phyloP scores from a whole-genome alignment of 2,888 invertebrate genomes.

The Caenorhabditis sulstoni region DNA sequence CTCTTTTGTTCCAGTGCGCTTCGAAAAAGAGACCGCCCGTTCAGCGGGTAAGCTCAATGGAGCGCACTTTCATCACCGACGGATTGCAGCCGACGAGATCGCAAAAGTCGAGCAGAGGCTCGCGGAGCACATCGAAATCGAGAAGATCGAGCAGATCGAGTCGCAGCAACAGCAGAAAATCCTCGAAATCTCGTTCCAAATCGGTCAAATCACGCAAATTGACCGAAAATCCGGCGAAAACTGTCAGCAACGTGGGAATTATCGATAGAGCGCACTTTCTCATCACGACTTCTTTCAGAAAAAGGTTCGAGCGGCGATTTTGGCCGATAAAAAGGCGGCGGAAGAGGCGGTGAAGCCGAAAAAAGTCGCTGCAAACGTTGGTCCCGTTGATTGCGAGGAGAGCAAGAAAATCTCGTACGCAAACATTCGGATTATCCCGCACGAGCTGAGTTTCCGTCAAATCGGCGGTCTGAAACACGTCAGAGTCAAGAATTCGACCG shows the following conservation, averaged over 20 bases:
- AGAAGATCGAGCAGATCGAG: conserved; percentile 20
- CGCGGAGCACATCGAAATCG: background rate
- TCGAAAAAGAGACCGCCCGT: conserved; percentile 13
- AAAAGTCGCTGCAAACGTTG: background rate
- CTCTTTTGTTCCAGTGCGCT: conserved; percentile 36
- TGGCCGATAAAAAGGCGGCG: conserved; percentile 47
- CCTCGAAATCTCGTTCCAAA: conserved; percentile 8
- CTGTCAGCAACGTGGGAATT: conserved; percentile 10
- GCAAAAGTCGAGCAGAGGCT: conserved; percentile 3
- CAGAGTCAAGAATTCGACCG: conserved; percentile 44
- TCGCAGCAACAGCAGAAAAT: conserved; percentile 9
- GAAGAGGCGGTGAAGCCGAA: conserved; percentile 23
- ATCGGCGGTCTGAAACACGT: conserved; percentile 52
- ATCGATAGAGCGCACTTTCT: too few species aligned
- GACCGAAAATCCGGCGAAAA: conserved; percentile 5
- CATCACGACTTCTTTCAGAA: conserved; percentile 15
- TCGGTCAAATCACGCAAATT: conserved; percentile 21
- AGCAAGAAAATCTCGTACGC: conserved; percentile 27
- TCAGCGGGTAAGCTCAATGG: conserved; percentile 6
- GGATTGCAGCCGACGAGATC: conserved; percentile 16
- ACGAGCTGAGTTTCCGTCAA: conserved; percentile 45
- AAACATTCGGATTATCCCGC: conserved; percentile 52
- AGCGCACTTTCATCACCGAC: background rate
- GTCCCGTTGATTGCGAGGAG: background rate
- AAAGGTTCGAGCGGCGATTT: conserved; percentile 40